These are phyloP conservation scores for Catostylus mosaicus DNA, from an alignment of 30 jellyfish, hydroid and myxozoan genomes.

Conservation along the genomic window DNA sequence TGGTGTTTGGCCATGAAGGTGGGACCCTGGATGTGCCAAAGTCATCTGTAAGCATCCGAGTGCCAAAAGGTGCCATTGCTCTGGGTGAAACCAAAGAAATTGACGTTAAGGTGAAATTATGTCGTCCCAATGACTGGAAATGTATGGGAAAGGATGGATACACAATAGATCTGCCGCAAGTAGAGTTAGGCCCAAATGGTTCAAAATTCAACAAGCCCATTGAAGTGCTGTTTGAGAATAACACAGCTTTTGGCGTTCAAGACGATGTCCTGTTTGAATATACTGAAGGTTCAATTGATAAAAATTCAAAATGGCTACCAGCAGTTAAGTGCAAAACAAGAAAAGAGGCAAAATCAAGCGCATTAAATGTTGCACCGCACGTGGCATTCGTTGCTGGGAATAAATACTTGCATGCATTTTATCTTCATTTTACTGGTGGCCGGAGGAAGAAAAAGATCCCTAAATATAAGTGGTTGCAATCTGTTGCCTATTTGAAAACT, in stretches of 20 bases:
- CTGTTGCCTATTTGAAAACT: background rate
- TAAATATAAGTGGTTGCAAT: background rate
- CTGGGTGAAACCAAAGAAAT: slow-evolving; percentile 18
- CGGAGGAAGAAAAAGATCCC: background rate
- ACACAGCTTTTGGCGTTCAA: background rate
- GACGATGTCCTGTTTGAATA: slow-evolving; percentile 14
- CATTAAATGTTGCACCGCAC: slow-evolving; percentile 4
- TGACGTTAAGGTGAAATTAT: slow-evolving; percentile 8
- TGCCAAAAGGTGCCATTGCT: slow-evolving; percentile 40
- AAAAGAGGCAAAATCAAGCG: slow-evolving; percentile 17
- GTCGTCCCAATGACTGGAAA: slow-evolving; percentile 39
- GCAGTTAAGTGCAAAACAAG: slow-evolving; percentile 1
- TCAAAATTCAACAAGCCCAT: slow-evolving; percentile 21
- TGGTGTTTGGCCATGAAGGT: slow-evolving; percentile 21
- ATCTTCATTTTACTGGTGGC: slow-evolving; percentile 32
- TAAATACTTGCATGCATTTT: slow-evolving; percentile 7
- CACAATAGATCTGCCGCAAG: slow-evolving; percentile 11
- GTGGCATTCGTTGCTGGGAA: slow-evolving; percentile 3
- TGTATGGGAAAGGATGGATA: slow-evolving; percentile 1
- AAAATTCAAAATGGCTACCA: background rate
- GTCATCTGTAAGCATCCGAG: slow-evolving; percentile 12
- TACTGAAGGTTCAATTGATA: slow-evolving; percentile 1
- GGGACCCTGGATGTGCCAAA: slow-evolving; percentile 12
- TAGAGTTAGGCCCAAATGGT: slow-evolving; percentile 42
- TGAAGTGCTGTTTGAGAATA: slow-evolving; percentile 8